Base-by-base conservation (phyloP, 2,888 invertebrate genomes). In the Troides oblongomaculatus region DNA sequence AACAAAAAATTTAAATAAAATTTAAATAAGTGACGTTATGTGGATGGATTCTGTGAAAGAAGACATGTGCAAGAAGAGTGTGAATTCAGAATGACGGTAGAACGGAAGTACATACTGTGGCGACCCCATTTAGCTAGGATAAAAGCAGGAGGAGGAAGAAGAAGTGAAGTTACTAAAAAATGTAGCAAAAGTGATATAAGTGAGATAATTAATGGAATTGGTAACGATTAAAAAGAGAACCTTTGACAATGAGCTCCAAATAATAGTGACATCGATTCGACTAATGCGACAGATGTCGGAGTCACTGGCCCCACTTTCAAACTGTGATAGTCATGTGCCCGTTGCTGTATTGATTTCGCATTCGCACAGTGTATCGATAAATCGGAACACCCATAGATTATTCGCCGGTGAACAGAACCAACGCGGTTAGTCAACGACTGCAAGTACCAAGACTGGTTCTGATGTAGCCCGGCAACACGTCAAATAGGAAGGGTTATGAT, bases 401-500 rank as follows among this genome's bases (percentile, higher is more conserved):
- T 77, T 73, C 73, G 73, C 66, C 53, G 69, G 66, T 76, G 78
- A 79, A 75, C 76, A 75, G 78, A 74, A 82, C 78, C 79, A 82
- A 82, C 82, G 85, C 81, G 84, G 84, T 78, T 79, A 78, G 78
- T 76, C 78, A 75, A 77, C 77, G 76, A 72, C 36, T 61, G 73
- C 64, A 72, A 75, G 77, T 86, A 84, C 81, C 78, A 76, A 81
- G 78, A 88, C 88, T 82, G 84, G 89, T 87, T 84, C 77, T 75
- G 72, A 73, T 71, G 74, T 72, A 75, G 78, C 73, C 39, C 72
- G 75, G 77, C 68, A 68, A 72, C 79, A 4, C 43, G 79, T 82
- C 78, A 80, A 78, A 78, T 76, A 80, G 78, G 78, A 84, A 82
- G 81, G 76, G 77, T 80, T 82, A 81, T 79, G 74, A 82, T 77